These are phyloP conservation scores for Echinometra lucunter DNA, from an alignment of 53 echinoderm and acorn worm genomes.

Conservation along the genomic window DNA sequence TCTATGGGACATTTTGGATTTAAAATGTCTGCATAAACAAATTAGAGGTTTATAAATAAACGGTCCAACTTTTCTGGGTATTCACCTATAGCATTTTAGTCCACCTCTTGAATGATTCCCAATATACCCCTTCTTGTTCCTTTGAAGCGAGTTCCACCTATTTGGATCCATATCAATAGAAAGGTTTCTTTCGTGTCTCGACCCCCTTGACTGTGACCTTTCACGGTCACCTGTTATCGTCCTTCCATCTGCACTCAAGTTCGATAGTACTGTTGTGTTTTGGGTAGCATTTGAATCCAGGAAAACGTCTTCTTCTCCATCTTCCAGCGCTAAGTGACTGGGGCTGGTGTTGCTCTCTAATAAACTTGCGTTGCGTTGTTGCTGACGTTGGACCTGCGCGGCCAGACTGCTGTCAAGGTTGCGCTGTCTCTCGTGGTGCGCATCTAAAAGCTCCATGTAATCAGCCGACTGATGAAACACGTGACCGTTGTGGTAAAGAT, in stretches of 20 bases:
- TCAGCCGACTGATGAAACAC: slow-evolving; percentile 63
- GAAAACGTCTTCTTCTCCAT: slow-evolving; percentile 64
- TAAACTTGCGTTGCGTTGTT: slow-evolving; percentile 63
- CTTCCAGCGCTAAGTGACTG: slow-evolving; percentile 28
- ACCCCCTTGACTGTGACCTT: not conserved
- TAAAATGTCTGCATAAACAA: too few relatives aligned
- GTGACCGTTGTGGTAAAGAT: slow-evolving; percentile 65
- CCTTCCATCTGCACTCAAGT: slow-evolving; percentile 4
- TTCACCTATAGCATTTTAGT: slow-evolving; percentile 64
- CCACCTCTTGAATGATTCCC: slow-evolving; percentile 55
- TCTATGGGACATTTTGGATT: too few relatives aligned
- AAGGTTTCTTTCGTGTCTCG: slow-evolving; percentile 48
- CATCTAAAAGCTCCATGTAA: slow-evolving; percentile 65
- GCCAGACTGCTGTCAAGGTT: slow-evolving; percentile 37
- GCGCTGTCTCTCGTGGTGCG: slow-evolving; percentile 58
- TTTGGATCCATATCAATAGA: slow-evolving; percentile 65
- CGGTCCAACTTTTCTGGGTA: not conserved
- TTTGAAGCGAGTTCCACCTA: slow-evolving; percentile 68
- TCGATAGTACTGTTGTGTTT: slow-evolving; percentile 38
- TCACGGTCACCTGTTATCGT: not conserved
- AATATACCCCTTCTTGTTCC: slow-evolving; percentile 58
- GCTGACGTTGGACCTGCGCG: slow-evolving; percentile 60
- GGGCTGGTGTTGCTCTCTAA: slow-evolving; percentile 15
- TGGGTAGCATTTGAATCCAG: slow-evolving; percentile 32
- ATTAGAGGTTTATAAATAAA: too few relatives aligned